Evolutionary conservation across 2,888 invertebrate genomes (phyloP), one percentile per base, ranked within the genome.

Genomic region (Microctonus hyperodae): DNA sequence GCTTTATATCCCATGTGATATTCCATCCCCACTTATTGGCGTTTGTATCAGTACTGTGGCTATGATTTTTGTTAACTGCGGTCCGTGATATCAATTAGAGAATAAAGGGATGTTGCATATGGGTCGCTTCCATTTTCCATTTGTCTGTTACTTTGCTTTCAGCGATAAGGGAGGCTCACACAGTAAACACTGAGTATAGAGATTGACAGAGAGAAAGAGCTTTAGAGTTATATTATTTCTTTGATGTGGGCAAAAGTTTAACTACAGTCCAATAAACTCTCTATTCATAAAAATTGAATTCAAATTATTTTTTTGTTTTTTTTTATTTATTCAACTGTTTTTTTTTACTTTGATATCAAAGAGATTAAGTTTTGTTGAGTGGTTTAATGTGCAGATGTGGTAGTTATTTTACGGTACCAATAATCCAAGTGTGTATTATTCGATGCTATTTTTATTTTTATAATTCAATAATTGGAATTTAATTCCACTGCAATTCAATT

Each of bases 401-500:
- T 16, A 44, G 2, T 44, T 4, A 0, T 44, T 7, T 7, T 4
- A 9, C 6, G 6, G 16, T 6, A 1, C 2, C 7, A 44, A 1
- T 16, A 44, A 44, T 44, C n/a, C 9, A 16, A 44, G 3, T 44
- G 16, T 16, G n/a, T 44, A 13, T 37, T 37, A 4, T 44, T 16
- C 16, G 1, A 16, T 44, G 35, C n/a, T n/a, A n/a, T n/a, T n/a
- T 44, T 16, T 44, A 16, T 44, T 1, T 44, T 44, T 44, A 7
- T 20, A 20, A 44, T 44, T 44, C 6, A 44, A 44, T 44, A 16
- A 44, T 4, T 7, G 44, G 16, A 44, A 44, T 20, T 44, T 28
- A 44, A 57, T 64, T 28, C 57, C 48, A 51, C 40, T 65, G 68
- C 80, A 81, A 82, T 81, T 80, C 79, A 81, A 82, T 82, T 76